Evolutionary conservation across 2,113 vertebrate genomes (phyloP).

Genomic region (human): DNA sequence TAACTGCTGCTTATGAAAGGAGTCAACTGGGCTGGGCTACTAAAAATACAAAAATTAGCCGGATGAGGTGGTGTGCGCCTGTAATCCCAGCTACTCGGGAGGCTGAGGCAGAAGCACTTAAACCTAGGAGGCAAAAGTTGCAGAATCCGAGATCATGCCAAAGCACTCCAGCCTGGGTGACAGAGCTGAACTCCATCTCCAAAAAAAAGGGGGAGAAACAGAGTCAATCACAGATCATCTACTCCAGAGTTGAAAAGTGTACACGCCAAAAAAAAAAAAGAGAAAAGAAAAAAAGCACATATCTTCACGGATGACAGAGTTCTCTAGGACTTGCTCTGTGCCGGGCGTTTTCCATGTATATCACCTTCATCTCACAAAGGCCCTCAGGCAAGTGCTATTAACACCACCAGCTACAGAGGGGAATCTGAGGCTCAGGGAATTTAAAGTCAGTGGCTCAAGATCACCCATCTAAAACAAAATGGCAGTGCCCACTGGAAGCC

Average conservation of each 20-base stretch:
- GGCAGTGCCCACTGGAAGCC: neutral
- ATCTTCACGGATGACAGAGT: neutral
- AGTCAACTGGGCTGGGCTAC: too few relatives aligned
- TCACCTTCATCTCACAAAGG: neutral
- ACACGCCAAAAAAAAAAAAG: neutral
- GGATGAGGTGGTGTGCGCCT: too few relatives aligned
- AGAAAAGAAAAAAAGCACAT: neutral
- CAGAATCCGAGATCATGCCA: too few relatives aligned
- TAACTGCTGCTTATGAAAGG: neutral
- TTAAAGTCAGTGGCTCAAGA: neutral
- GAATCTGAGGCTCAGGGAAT: neutral
- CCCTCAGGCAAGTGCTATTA: neutral
- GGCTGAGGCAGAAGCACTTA: too few relatives aligned
- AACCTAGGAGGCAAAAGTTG: too few relatives aligned
- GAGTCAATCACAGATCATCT: neutral
- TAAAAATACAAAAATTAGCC: too few relatives aligned
- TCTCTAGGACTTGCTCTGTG: neutral
- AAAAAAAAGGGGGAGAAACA: neutral
- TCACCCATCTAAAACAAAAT: neutral
- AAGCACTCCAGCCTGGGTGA: too few relatives aligned
- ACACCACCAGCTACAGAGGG: neutral
- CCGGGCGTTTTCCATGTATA: too few relatives aligned
- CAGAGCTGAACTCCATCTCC: too few relatives aligned
- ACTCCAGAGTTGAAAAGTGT: neutral
- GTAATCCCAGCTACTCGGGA: too few relatives aligned